phyloP scores from a whole-genome alignment of 2,888 invertebrate genomes.

The Gibbula magus region DNA sequence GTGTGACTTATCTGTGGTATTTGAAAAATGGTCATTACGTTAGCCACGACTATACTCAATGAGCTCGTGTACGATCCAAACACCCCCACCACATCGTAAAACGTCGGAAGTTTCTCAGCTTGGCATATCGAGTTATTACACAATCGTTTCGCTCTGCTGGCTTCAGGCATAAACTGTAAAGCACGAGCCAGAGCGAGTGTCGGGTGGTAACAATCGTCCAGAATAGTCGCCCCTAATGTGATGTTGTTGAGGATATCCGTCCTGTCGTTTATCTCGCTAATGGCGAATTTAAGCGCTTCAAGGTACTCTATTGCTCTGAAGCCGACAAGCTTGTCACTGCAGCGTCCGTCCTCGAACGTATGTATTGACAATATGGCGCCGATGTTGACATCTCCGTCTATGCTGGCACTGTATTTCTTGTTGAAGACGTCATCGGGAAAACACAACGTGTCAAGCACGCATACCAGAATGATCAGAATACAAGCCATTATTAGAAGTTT shows the following conservation, averaged over 20 bases:
- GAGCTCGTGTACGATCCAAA: slow-evolving; percentile 65
- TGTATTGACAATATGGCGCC: slow-evolving; percentile 58
- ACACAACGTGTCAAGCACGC: background rate
- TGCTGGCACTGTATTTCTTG: slow-evolving; percentile 25
- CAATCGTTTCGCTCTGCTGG: slow-evolving; percentile 26
- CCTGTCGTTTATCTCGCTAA: slow-evolving; percentile 49
- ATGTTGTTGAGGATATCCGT: slow-evolving; percentile 47
- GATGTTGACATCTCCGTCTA: slow-evolving; percentile 49
- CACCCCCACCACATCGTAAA: slow-evolving; percentile 64
- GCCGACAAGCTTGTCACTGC: slow-evolving; percentile 36
- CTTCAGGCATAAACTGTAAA: slow-evolving; percentile 54
- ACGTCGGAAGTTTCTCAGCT: slow-evolving; percentile 28
- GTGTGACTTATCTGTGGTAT: slow-evolving; percentile 67
- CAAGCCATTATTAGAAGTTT: too few relatives aligned
- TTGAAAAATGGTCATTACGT: slow-evolving; percentile 59
- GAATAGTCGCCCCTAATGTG: slow-evolving; percentile 50
- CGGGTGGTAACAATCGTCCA: slow-evolving; percentile 54
- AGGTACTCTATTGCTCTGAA: slow-evolving; percentile 45
- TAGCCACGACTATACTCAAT: slow-evolving; percentile 61
- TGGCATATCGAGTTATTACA: background rate
- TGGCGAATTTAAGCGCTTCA: slow-evolving; percentile 52
- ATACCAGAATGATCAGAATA: background rate
- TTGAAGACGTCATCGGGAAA: slow-evolving; percentile 48
- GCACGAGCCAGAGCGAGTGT: slow-evolving; percentile 53
- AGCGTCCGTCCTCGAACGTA: slow-evolving; percentile 38